phyloP scores from a whole-genome alignment of 1,140 invertebrate genomes.

The Epicauta chinensis region DNA sequence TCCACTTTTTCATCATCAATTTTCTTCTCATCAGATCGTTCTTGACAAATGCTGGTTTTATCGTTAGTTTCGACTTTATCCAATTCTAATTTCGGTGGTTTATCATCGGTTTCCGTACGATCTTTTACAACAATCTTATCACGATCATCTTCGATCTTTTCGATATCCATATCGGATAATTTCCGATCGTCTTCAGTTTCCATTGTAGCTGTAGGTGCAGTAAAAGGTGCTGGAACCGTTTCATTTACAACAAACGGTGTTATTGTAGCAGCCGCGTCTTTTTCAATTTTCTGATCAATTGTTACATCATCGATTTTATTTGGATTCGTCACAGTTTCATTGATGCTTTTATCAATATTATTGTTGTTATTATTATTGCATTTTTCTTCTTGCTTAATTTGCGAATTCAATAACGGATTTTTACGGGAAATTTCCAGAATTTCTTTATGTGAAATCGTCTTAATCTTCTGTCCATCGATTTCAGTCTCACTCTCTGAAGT shows the following conservation, averaged over 20 bases:
- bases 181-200: constrained; percentile 27
- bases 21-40: constrained; percentile 18
- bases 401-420: constrained; percentile 35
- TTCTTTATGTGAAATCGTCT: constrained; percentile 39
- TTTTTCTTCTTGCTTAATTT: constrained; percentile 13
- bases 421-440: constrained; percentile 40
- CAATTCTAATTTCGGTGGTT: no score
- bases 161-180: constrained; percentile 34
- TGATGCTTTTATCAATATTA: constrained; percentile 42
- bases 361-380: constrained; percentile 8
- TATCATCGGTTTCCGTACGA: background rate
- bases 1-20: background rate
- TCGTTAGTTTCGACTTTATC: background rate
- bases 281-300: constrained; percentile 7
- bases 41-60: constrained; percentile 17
- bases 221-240: constrained; percentile 21
- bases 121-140: constrained; percentile 5
- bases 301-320: constrained; percentile 20
- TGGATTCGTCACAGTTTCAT: constrained; percentile 35
- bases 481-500: constrained; percentile 41
- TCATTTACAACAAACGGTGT: constrained; percentile 23
- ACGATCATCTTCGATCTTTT: constrained; percentile 24
- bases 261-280: constrained; percentile 3
- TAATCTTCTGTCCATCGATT: constrained; percentile 42
- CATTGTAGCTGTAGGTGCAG: background rate